These are phyloP conservation scores for Zaprionus nigranus DNA, from an alignment of 1,140 invertebrate genomes.

Conservation along the genomic window DNA sequence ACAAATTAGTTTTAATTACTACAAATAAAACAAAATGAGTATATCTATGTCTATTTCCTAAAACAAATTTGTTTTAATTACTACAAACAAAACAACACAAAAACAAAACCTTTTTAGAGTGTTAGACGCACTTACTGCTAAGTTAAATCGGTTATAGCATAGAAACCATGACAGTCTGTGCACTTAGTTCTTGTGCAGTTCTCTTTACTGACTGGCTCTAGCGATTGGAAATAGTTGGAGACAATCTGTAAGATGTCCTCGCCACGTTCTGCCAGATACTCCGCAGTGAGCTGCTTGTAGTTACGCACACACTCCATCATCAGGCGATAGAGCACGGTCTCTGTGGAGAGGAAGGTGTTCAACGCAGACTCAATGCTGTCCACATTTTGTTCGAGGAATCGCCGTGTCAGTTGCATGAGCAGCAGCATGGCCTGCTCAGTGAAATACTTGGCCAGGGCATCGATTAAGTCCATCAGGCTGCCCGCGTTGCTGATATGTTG, in stretches of 20 bases:
- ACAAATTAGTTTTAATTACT: no score
- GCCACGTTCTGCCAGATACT: conserved; percentile 50
- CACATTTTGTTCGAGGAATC: conserved; percentile 64
- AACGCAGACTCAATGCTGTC: conserved; percentile 59
- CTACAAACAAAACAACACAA: not conserved
- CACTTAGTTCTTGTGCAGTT: conserved; percentile 21
- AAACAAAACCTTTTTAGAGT: not conserved
- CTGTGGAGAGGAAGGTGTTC: conserved; percentile 74
- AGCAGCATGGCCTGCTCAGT: conserved; percentile 50
- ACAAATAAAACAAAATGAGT: no score
- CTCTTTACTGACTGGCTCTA: conserved; percentile 34
- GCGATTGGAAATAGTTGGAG: conserved; percentile 48
- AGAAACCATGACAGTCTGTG: conserved; percentile 29
- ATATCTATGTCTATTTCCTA: no score
- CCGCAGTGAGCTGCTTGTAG: conserved; percentile 59
- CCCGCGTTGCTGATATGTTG: conserved; percentile 63
- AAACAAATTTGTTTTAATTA: not conserved
- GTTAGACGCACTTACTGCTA: not conserved
- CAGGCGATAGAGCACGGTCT: conserved; percentile 70
- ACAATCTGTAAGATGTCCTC: conserved; percentile 59
- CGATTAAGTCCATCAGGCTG: conserved; percentile 64
- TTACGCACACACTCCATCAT: conserved; percentile 66
- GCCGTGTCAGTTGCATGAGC: conserved; percentile 58
- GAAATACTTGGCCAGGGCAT: conserved; percentile 65
- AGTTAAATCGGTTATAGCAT: conserved; percentile 18